Conservation (phyloP, 2,797 vertebrate genomes). For the Echeneis naucrates region DNA sequence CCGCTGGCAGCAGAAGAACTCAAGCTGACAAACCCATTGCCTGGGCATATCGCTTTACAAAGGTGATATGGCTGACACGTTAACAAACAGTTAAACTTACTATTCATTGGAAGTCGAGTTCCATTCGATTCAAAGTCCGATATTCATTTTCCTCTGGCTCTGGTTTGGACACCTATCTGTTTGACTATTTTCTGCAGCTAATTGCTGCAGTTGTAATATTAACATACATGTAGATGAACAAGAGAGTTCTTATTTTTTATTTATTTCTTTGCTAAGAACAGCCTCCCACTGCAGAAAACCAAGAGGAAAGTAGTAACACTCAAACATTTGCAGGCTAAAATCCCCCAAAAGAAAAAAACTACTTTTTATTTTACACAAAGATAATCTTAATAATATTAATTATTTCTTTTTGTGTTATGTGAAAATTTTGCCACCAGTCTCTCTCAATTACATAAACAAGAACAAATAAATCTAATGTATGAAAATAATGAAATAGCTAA, state of each 20-base stretch:
- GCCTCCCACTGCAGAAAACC: not conserved
- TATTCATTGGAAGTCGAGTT: not conserved
- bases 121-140: not conserved
- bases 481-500: not conserved
- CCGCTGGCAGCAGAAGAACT: not conserved
- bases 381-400: not conserved
- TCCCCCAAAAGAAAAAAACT: not conserved
- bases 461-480: not conserved
- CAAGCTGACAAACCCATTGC: not conserved
- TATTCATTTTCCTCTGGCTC: not conserved
- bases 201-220: not conserved
- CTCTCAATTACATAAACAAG: too few relatives aligned
- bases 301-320: not conserved
- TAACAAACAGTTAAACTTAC: not conserved
- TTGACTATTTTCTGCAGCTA: not conserved
- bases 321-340: not conserved
- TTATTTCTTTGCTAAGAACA: not conserved
- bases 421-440: not conserved
- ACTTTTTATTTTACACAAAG: not conserved
- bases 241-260: too few relatives aligned
- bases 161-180: too few relatives aligned
- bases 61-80: not conserved
- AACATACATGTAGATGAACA: too few relatives aligned
- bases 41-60: not conserved
- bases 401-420: not conserved